Base-by-base conservation (phyloP, 2,113 vertebrate species). In the Irena cyanogastra region DNA sequence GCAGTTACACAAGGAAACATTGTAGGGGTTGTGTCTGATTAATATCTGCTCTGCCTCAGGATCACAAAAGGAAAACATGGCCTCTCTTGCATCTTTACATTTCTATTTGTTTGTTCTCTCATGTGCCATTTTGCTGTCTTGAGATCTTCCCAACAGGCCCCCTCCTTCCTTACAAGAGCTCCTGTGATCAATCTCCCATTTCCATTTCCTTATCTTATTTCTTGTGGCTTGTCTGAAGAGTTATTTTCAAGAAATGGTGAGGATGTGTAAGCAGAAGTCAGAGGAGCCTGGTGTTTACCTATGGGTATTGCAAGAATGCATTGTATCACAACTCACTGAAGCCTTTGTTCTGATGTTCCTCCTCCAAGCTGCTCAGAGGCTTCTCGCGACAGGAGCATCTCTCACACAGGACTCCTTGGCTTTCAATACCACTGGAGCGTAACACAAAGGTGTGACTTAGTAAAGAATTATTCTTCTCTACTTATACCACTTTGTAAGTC, bases 371-470 rank as follows among this genome's bases (percentile, higher is more conserved):
- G 6, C 35, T 31, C 10, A 45, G 13, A 66, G 10, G 7, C 6
- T 65, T 64, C 41, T 68, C 0, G 0, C 24, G 24, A 26, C 27
- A 69, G 44, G 14, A 7, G 20, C 27, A 11, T 18, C 17, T 11
- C 24, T 76, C 45, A 24, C 11, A 69, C 2, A 19, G 31, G n/a
- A 16, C 11, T 57, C 56, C 5, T 42, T 42, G 59, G 16, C 9
- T 74, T 81, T 81, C 56, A 9, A 19, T 69, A 44, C 53, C 10
- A 24, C 11, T 47, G 12, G 33, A 53, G 10, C 11, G 53, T 47
- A 82, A 61, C 42, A 14, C 17, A 84, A 59, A 61, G 10, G 17
- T 33, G 8, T 39, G 23, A 7, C 44, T 68, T 44, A 11, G 7
- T 19, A n/a, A 65, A 66, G 41, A 37, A 19, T 39, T 18, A 47